Evolutionary conservation across 2,113 vertebrate genomes (phyloP).

Genomic region (Gulo gulo): DNA sequence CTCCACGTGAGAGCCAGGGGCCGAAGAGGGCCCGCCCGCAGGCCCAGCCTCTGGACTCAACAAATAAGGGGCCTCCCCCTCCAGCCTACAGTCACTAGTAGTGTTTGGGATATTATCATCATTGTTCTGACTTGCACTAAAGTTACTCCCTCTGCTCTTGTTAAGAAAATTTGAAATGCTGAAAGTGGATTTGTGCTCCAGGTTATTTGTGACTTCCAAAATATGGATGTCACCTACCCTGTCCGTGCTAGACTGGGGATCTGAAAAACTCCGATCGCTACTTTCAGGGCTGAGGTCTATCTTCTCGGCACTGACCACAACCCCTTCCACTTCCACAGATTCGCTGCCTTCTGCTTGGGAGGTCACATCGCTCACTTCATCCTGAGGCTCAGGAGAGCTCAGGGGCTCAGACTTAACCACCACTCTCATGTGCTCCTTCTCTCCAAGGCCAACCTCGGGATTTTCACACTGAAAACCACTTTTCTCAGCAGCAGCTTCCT

Average conservation of each 20-base stretch:
- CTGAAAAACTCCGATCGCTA: conserved; percentile 94
- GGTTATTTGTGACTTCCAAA: conserved; percentile 86
- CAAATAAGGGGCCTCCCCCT: conserved; percentile 87
- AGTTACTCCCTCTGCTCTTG: conserved; percentile 86
- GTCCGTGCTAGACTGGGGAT: conserved; percentile 92
- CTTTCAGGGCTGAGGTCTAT: conserved; percentile 96
- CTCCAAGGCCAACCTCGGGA: conserved; percentile 81
- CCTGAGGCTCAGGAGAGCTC: conserved; percentile 93
- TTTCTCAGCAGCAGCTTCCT: conserved; percentile 84
- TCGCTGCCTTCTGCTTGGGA: conserved; percentile 94
- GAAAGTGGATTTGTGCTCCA: conserved; percentile 90
- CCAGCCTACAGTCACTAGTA: conserved; percentile 90
- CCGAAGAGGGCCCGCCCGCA: conserved; percentile 79
- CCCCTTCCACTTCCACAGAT: conserved; percentile 91
- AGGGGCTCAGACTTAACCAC: conserved; percentile 95
- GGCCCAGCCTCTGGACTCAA: conserved; percentile 87
- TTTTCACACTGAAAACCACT: conserved; percentile 83
- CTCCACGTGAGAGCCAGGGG: conserved; percentile 85
- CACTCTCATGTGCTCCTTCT: conserved; percentile 90
- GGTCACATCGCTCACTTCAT: conserved; percentile 94
- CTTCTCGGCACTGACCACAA: conserved; percentile 89
- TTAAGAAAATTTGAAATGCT: conserved; percentile 92
- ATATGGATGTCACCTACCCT: conserved; percentile 89
- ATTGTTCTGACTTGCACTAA: conserved; percentile 77
- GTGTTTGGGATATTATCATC: conserved; percentile 93